Evolutionary conservation across 2,113 vertebrate species (phyloP).

Genomic region (Gallinago undulata): DNA sequence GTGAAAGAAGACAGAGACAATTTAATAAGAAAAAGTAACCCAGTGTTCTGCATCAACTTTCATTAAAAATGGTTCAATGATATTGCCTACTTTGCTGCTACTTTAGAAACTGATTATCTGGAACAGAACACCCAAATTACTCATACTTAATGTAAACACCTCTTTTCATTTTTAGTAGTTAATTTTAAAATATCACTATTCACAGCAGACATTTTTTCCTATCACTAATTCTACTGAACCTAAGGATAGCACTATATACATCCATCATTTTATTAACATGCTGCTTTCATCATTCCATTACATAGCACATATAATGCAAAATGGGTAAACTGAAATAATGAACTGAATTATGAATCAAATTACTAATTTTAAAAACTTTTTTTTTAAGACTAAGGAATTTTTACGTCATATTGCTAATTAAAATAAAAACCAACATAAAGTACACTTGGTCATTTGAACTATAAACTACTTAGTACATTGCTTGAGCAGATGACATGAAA

Average conservation of each 20-base stretch:
- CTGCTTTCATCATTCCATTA: conserved; percentile 74
- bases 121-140: not conserved
- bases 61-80: not conserved
- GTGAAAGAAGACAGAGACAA: not conserved
- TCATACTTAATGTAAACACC: not conserved
- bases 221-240: not conserved
- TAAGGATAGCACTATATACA: not conserved
- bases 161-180: not conserved
- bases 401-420: not conserved
- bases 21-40: not conserved
- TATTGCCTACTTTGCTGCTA: not conserved
- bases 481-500: not conserved
- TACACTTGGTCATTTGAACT: not conserved
- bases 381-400: not conserved
- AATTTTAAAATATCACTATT: not conserved
- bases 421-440: not conserved
- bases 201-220: not conserved
- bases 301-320: conserved; percentile 47
- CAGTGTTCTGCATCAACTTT: not conserved
- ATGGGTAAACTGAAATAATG: conserved; percentile 42
- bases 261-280: not conserved
- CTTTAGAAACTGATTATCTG: not conserved
- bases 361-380: not conserved
- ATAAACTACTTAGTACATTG: not conserved
- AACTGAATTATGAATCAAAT: conserved; percentile 23